Percentiles rank a stretch among this genome's conserved stretches.
These are phyloP conservation scores for Callocephalon fimbriatum DNA, from an alignment of 2,113 vertebrate species.

Conservation along the genomic window DNA sequence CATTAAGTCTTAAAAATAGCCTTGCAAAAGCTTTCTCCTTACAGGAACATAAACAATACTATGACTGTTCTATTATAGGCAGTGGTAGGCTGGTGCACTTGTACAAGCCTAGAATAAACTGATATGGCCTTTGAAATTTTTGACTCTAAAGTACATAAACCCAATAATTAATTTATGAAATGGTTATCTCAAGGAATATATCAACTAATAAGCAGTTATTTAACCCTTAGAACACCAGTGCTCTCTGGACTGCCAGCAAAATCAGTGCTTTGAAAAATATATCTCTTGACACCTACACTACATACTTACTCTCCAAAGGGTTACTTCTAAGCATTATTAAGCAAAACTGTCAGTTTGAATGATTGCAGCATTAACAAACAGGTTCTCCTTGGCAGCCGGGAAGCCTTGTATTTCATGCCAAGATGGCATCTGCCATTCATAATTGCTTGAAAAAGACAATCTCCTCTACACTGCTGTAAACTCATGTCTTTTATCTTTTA, in stretches of 20 bases:
- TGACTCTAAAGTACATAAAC: neutral
- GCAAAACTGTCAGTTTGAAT: conserved; percentile 31
- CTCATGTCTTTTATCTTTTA: neutral
- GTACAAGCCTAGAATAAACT: neutral
- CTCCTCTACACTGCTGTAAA: neutral
- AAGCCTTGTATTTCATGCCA: conserved; percentile 4
- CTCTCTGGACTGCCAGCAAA: neutral
- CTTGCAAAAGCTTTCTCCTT: neutral
- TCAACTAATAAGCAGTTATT: neutral
- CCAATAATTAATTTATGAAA: neutral
- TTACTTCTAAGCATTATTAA: conserved; percentile 17
- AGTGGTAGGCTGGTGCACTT: neutral
- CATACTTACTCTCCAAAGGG: neutral
- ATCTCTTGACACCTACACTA: neutral
- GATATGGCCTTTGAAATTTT: neutral
- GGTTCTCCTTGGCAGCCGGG: neutral
- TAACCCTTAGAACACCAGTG: neutral
- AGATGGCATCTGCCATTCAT: conserved; percentile 52
- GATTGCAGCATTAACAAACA: conserved; percentile 4
- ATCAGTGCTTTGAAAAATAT: neutral
- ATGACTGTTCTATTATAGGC: neutral
- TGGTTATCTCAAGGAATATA: neutral
- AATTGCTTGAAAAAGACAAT: conserved; percentile 10
- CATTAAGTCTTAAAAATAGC: conserved; percentile 26
- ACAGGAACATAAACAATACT: neutral